Base-by-base conservation (phyloP, 92 coral and sea anemone genomes). In the Meandrina meandrites region DNA sequence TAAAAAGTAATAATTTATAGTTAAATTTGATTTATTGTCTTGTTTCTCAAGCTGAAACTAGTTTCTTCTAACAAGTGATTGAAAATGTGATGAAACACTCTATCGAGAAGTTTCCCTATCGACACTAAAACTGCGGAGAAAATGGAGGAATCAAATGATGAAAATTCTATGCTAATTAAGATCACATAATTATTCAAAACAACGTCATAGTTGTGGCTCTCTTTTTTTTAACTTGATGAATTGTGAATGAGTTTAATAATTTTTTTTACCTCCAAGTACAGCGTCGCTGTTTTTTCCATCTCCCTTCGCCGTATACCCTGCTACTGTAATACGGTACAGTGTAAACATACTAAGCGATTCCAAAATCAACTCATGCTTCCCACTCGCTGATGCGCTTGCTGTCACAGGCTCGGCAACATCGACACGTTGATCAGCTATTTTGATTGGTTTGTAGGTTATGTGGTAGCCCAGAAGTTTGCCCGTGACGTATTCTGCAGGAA, bases 401-500 rank as follows among this genome's bases (percentile, higher is more conserved):
- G 56, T 76, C 8, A 31, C 4, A 35, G 70, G 27, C 31, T n/a
- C 31, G 47, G 82, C 48, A 19, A 1, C 70, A 35, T 56, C 69
- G 57, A 28, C 17, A 35, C 34, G 18, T n/a, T 21, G 83, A 57
- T 79, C 83, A 15, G 71, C 83, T 28, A 56, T 7, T 28, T 57
- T 79, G 21, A 79, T 17, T 54, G 83, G 17, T 53, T 84, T 75
- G 56, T 79, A 91, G 19, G 34, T 78, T 24, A 91, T 21, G 30
- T 57, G 80, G 86, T 88, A 88, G 22, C 94, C 94, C 4, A 47
- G 72, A 0, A 91, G 83, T 50, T 82, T 75, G 0, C 96, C 94
- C 13, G 81, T 84, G 30, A 83, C 80, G 79, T 82, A 72, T 67
- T 89, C 80, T 8, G 45, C 72, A 24, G 96, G 90, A 36, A 93